These are phyloP conservation scores for Monopterus albus DNA, from an alignment of 2,113 vertebrate species.

Conservation along the genomic window DNA sequence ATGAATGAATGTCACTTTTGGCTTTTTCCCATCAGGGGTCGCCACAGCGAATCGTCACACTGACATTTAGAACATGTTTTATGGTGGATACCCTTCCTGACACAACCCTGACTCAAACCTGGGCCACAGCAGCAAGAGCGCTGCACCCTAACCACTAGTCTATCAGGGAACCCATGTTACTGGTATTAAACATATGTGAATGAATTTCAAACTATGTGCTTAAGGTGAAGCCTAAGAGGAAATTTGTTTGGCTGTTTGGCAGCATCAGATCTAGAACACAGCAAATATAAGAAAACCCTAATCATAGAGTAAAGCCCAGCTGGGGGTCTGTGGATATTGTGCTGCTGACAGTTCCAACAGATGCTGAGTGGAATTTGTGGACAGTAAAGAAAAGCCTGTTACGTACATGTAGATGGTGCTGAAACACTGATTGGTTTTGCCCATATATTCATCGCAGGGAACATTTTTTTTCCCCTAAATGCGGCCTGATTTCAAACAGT, in stretches of 20 bases:
- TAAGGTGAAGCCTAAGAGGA: constrained; percentile 15
- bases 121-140: no score
- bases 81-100: no score
- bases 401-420: constrained; percentile 12
- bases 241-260: constrained; percentile 18
- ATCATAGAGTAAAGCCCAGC: constrained; percentile 52
- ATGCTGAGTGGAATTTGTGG: constrained; percentile 43
- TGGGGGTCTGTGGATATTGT: constrained; percentile 37
- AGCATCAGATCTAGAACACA: constrained; percentile 15
- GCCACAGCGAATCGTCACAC: no score
- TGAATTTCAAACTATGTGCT: constrained; percentile 13
- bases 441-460: neutral
- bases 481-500: neutral
- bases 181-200: no score
- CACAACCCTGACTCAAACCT: no score
- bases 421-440: constrained; percentile 15
- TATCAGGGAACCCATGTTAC: no score
- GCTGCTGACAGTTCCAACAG: constrained; percentile 36
- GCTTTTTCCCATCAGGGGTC: no score
- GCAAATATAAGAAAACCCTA: constrained; percentile 41
- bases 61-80: no score
- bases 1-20: no score
- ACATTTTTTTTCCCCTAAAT: neutral
- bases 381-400: constrained; percentile 26
- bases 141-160: no score